A percentile compares a stretch with the other conserved stretches of the same genome.
phyloP scores from a whole-genome alignment of 2,113 vertebrate species.

The Irena cyanogastra region DNA sequence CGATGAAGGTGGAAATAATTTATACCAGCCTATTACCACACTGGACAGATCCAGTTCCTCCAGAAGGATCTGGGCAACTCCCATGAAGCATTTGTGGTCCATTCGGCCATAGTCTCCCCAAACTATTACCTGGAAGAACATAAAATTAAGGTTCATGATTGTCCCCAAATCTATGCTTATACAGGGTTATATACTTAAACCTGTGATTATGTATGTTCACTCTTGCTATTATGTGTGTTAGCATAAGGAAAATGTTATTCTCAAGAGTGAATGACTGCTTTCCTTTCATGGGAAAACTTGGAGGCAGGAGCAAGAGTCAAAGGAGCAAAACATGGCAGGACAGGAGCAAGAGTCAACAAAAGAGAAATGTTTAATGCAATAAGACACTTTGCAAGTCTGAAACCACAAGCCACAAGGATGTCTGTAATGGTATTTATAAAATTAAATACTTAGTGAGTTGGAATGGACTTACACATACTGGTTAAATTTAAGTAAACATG shows the following conservation, averaged over 20 bases:
- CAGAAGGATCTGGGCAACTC: constrained; percentile 95
- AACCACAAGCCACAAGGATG: not conserved
- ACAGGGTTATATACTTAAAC: not conserved
- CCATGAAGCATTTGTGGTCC: constrained; percentile 99
- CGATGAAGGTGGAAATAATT: constrained; percentile 95
- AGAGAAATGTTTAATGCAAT: not conserved
- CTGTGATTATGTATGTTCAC: not conserved
- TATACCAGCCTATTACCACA: constrained; percentile 99
- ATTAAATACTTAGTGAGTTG: not conserved
- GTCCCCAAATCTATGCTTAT: not conserved
- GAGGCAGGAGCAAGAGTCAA: not conserved
- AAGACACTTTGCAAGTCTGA: not conserved
- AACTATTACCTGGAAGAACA: constrained; percentile 87
- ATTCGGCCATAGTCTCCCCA: constrained; percentile 98
- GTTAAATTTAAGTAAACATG: not conserved
- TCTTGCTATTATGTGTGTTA: not conserved
- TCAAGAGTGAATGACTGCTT: not conserved
- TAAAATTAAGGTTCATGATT: constrained; percentile 13
- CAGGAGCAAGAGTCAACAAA: not conserved
- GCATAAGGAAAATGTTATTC: not conserved
- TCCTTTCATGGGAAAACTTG: not conserved
- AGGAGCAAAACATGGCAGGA: not conserved
- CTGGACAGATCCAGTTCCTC: constrained; percentile 96
- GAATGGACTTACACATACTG: not conserved
- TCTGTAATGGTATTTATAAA: not conserved